A percentile compares a stretch with the other conserved stretches of the same genome.
Conservation (phyloP, 2,888 invertebrate genomes). For the Phragmatobia fuliginosa region DNA sequence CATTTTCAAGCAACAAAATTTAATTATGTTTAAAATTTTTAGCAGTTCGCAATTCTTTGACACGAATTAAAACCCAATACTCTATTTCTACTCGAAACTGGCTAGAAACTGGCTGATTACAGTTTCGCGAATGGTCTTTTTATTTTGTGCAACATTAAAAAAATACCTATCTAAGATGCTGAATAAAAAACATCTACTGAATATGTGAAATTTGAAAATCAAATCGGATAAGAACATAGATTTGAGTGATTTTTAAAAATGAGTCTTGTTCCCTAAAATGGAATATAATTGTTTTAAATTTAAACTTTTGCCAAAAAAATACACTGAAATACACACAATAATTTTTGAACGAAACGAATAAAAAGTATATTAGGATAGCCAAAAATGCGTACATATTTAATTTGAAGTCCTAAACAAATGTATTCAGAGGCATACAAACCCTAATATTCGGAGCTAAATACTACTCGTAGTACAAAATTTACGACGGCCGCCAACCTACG, state of each 20-base stretch:
- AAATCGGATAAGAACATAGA: too few species aligned
- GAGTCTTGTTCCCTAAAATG: too few species aligned
- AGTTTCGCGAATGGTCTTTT: neutral
- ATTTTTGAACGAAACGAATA: neutral
- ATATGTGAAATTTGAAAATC: too few species aligned
- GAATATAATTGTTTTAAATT: too few species aligned
- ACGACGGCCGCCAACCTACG: slow-evolving; percentile 24
- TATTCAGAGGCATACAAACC: slow-evolving; percentile 20
- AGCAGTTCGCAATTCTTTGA: too few species aligned
- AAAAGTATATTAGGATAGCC: neutral
- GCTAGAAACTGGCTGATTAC: neutral
- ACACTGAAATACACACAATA: neutral
- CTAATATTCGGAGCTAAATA: slow-evolving; percentile 29
- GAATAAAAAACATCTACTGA: too few species aligned
- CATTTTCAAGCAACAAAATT: too few species aligned
- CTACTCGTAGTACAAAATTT: slow-evolving; percentile 30
- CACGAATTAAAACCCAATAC: neutral
- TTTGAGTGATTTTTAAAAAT: too few species aligned
- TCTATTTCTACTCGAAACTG: neutral
- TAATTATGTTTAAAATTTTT: too few species aligned
- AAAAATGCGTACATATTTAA: neutral
- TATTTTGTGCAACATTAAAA: too few species aligned
- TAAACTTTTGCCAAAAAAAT: too few species aligned
- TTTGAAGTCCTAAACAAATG: slow-evolving; percentile 11
- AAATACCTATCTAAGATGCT: too few species aligned